Base-by-base conservation (phyloP, 1,140 invertebrate species). In the Monochamus saltuarius region DNA sequence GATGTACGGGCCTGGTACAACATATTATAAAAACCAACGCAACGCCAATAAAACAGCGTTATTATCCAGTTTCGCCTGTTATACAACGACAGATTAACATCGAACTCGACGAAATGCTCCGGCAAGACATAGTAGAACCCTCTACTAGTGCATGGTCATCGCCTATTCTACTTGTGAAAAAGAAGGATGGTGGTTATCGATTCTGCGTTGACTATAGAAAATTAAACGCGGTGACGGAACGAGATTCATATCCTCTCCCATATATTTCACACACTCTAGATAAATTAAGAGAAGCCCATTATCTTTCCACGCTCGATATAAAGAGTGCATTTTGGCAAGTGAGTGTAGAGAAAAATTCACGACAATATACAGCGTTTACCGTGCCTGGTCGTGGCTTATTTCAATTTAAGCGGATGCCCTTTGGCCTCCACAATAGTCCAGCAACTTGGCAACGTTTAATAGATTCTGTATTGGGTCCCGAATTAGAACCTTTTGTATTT, bases 391-490 rank as follows among this genome's bases (percentile, higher is more conserved):
- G 53, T 11, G 73, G 74, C 0, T 45, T 71, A 7, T 74, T 50
- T 59, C 68, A 76, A n/a, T 76, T 73, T 61, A 65, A 60, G n/a
- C n/a, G 47, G n/a, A 71, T 68, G 53, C 55, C 70, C 4, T 75
- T 73, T 56, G 73, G 73, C 0, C 22, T 76, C 2, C 54, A 56
- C 3, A 69, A 79, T 61, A 70, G 71, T 0, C 70, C 77, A 0
- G 69, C 71, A 0, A 76, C 73, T 0, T 77, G 77, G 36, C 72
- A 78, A 54, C 61, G 75, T 1, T 51, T 72, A 35, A 71, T 75
- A 54, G 73, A 75, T 56, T 43, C 19, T 0, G 45, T 76, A 4
- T 66, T 77, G 52, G 56, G 54, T 3, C 29, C 63, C 29, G 59
- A 65, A 51, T 37, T 68, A n/a, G 58, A 71, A 34, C 68, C 59